These are phyloP conservation scores for Monodelphis domestica DNA, from an alignment of 2,797 vertebrate genomes.

Conservation along the genomic window DNA sequence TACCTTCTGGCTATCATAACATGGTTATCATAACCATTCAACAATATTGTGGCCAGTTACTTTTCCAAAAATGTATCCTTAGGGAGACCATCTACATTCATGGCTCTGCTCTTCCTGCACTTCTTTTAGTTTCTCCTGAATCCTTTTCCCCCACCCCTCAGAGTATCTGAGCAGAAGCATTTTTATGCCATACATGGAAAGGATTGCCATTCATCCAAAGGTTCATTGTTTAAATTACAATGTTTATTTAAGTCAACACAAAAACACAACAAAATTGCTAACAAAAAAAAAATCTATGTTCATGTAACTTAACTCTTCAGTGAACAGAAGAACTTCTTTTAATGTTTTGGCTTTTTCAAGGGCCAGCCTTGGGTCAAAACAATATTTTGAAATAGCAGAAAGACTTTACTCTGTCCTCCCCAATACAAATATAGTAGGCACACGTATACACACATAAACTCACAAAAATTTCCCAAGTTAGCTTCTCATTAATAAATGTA, in stretches of 20 bases:
- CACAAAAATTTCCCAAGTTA: constrained; percentile 53
- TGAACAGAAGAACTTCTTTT: constrained; percentile 81
- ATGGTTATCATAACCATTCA: background rate
- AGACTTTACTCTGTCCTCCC: constrained; percentile 70
- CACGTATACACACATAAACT: background rate
- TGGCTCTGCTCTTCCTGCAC: background rate
- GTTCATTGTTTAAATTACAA: constrained; percentile 73
- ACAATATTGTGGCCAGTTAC: background rate
- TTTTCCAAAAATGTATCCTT: background rate
- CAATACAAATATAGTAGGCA: too few species aligned
- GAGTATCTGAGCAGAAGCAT: constrained; percentile 10
- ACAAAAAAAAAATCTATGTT: constrained; percentile 71
- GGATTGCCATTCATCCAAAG: constrained; percentile 62
- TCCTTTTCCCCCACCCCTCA: background rate
- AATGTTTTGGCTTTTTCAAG: constrained; percentile 84
- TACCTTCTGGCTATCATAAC: background rate
- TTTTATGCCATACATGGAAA: constrained; percentile 62
- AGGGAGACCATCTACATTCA: background rate
- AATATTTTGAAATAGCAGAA: constrained; percentile 76
- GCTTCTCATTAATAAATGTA: constrained; percentile 51
- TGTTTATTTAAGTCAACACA: constrained; percentile 77
- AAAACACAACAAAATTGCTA: constrained; percentile 72
- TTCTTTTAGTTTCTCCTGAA: constrained; percentile 11
- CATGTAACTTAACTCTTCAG: constrained; percentile 79
- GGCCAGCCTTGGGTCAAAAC: constrained; percentile 87